A percentile compares a stretch with the other conserved stretches of the same genome.
phyloP scores from a whole-genome alignment of 2,888 invertebrate species.

The Pharmacophagus antenor region DNA sequence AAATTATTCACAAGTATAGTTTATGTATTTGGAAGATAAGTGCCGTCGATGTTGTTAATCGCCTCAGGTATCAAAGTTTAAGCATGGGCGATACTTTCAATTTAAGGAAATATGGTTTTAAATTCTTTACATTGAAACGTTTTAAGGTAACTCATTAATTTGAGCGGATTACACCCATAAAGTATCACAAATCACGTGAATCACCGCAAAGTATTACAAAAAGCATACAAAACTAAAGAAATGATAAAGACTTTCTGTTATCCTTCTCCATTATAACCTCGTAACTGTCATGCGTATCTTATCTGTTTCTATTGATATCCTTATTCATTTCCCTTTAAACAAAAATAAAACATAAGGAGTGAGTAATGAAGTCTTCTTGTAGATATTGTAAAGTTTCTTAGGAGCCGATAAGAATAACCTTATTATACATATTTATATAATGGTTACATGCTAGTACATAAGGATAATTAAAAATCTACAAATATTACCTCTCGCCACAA shows the following conservation, averaged over 20 bases:
- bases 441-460: not conserved
- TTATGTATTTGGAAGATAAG: constrained; percentile 20
- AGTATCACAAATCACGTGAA: constrained; percentile 8
- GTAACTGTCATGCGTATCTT: constrained; percentile 12
- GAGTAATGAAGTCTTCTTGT: not conserved
- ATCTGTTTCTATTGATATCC: constrained; percentile 8
- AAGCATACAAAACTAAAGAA: not conserved
- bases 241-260: constrained; percentile 8
- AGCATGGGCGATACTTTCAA: constrained; percentile 17
- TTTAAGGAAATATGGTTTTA: constrained; percentile 21
- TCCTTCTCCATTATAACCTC: constrained; percentile 7
- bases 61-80: constrained; percentile 28
- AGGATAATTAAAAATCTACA: not conserved
- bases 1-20: constrained; percentile 19
- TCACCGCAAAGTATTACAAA: constrained; percentile 1
- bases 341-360: not conserved
- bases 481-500: too few relatives aligned
- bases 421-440: too few relatives aligned
- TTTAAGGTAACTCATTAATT: constrained; percentile 21
- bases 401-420: not conserved
- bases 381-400: not conserved
- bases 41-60: constrained; percentile 21
- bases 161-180: constrained; percentile 15
- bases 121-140: constrained; percentile 22
- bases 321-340: constrained; percentile 4